These are phyloP conservation scores for Etheostoma perlongum DNA, from an alignment of 2,797 vertebrate genomes.

Conservation along the genomic window DNA sequence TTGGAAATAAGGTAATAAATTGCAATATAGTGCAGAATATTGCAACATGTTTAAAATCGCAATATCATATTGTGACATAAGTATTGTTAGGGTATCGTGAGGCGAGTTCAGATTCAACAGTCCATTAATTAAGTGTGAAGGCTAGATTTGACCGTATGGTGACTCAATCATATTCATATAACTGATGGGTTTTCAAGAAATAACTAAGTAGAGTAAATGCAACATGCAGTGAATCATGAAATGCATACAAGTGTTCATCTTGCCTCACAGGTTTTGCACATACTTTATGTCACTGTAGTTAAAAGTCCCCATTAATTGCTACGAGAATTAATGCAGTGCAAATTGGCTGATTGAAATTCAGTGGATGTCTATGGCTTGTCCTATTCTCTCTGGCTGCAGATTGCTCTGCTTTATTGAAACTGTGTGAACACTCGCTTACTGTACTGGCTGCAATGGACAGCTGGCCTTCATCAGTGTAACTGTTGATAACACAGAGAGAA, in stretches of 20 bases:
- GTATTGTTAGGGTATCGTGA: too few species aligned
- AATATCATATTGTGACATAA: too few species aligned
- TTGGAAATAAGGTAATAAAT: too few species aligned
- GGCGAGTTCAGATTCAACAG: not conserved
- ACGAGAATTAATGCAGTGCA: constrained; percentile 40
- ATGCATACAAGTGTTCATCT: constrained; percentile 19
- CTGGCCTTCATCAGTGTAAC: constrained; percentile 64
- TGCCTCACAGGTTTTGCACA: constrained; percentile 21
- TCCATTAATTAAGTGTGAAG: constrained; percentile 15
- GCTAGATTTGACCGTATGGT: constrained; percentile 15
- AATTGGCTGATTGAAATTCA: constrained; percentile 66
- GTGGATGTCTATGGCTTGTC: constrained; percentile 28
- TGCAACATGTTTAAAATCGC: too few species aligned
- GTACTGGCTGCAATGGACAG: constrained; percentile 56
- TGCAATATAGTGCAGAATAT: too few species aligned
- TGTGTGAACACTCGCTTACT: constrained; percentile 47
- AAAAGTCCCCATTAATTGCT: constrained; percentile 37
- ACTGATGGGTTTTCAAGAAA: not conserved
- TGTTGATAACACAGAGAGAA: constrained; percentile 48
- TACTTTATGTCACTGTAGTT: constrained; percentile 20
- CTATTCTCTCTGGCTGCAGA: constrained; percentile 42
- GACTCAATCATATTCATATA: not conserved
- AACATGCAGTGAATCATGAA: constrained; percentile 13
- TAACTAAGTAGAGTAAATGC: not conserved
- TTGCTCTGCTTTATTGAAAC: constrained; percentile 36